Percentiles rank a stretch among this genome's conserved stretches.
phyloP scores from a whole-genome alignment of 2,797 vertebrate genomes.

The Paratrypauchen microcephalus region DNA sequence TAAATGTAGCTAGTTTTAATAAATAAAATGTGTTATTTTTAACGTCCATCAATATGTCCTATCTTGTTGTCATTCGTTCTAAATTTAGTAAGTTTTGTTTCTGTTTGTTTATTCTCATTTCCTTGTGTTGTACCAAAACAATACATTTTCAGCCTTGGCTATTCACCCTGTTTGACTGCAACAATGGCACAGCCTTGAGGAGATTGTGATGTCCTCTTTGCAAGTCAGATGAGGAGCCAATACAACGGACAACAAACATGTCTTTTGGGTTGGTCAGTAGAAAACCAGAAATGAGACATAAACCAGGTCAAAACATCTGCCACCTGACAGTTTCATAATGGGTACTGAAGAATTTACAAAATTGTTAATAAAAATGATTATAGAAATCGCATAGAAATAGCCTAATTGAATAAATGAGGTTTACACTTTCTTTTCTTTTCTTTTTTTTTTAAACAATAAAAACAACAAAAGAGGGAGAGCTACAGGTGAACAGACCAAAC shows the following conservation, averaged over 20 bases:
- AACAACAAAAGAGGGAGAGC: background rate
- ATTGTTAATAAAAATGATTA: too few relatives aligned
- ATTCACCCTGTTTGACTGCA: slow-evolving; percentile 24
- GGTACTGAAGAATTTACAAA: too few relatives aligned
- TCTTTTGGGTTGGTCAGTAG: too few relatives aligned
- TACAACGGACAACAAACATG: too few relatives aligned
- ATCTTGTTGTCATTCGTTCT: slow-evolving; percentile 11
- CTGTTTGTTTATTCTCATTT: slow-evolving; percentile 33
- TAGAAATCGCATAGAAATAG: too few relatives aligned
- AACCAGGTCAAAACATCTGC: too few relatives aligned
- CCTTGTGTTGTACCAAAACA: slow-evolving; percentile 46
- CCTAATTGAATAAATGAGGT: too few relatives aligned
- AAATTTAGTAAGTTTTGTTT: slow-evolving; percentile 20
- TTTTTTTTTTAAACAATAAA: too few relatives aligned
- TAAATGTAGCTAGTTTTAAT: slow-evolving; percentile 77
- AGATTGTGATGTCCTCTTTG: slow-evolving; percentile 13
- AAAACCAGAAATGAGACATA: too few relatives aligned
- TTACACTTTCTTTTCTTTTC: too few relatives aligned
- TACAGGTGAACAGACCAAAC: background rate
- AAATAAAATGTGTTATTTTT: slow-evolving; percentile 58
- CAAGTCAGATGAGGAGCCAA: background rate
- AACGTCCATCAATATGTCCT: background rate
- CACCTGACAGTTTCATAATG: too few relatives aligned
- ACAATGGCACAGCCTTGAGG: slow-evolving; percentile 66
- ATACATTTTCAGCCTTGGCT: slow-evolving; percentile 50